Base-by-base conservation (phyloP, 2,113 vertebrate genomes). In the Semicossyphus pulcher region DNA sequence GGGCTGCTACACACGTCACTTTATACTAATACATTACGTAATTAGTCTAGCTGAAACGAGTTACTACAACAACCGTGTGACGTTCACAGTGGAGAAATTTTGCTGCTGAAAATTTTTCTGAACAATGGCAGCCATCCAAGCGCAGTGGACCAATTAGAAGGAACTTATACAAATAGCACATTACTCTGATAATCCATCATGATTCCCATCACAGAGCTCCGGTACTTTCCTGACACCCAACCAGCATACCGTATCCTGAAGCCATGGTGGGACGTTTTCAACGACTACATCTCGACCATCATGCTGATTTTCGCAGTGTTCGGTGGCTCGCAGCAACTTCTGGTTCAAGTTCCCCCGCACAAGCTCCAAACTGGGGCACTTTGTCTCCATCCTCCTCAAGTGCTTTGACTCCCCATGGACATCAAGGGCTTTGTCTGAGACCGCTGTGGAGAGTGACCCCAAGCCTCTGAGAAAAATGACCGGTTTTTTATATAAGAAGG, bases 221-320 rank as follows among this genome's bases (percentile, higher is more conserved):
- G 97, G 84, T 98, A 99, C 86, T 99, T 99, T 31, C 97, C 96
- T 15, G 97, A 98, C 81, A 97, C 96, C 0, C 97, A 99, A 93
- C 97, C 97, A 0, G 96, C 97, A 0, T 99, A 97, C 89, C 97
- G 97, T 72, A 98, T 99, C 92, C 94, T 99, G 88, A 99, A 99
- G 89, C 97, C 97, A 23, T 99, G 97, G 97, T 99, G 97, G 97
- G 97, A 99, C 0, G 97, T 99, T 72, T 99, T 99, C 91, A 98
- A 97, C 0, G 97, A 99, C 91, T 99, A 99, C 93, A 97, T 99
- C 76, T 99, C 97, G 48, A 95, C 99, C 1, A 95, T 99, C 79
- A 99, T 99, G 97, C 93, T 99, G 83, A 99, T 99, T 97, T 99
- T 99, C 0, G 97, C 97, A 0, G 97, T 99, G 78, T 99, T 99